Conservation (phyloP, 2,113 vertebrate species). For the Phrynocephalus versicolor region DNA sequence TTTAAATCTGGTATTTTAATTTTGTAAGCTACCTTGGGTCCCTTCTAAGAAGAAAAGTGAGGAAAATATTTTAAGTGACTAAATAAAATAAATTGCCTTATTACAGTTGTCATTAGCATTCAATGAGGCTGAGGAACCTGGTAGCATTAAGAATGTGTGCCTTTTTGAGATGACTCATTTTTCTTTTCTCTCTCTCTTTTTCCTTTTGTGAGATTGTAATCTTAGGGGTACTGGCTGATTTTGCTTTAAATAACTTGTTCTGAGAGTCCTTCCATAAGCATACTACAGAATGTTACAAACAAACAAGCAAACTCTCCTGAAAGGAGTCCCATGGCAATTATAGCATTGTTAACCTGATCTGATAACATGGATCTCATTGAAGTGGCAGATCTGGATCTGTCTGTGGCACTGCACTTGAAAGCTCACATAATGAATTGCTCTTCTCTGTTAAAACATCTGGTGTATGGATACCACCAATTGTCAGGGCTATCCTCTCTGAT, state of each 20-base stretch:
- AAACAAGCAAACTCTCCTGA: no score
- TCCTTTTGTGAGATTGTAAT: background rate
- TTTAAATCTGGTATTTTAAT: no score
- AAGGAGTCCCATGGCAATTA: background rate
- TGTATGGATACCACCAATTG: background rate
- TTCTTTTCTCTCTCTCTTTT: background rate
- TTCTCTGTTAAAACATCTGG: background rate
- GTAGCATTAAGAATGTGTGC: background rate
- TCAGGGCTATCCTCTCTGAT: background rate
- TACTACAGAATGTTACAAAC: background rate
- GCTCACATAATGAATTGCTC: background rate
- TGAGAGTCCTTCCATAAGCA: background rate
- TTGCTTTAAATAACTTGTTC: background rate
- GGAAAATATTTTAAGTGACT: no score
- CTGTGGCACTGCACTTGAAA: background rate
- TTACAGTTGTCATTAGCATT: no score
- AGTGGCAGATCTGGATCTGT: background rate
- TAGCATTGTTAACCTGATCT: background rate
- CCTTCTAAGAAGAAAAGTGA: no score
- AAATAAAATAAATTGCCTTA: no score
- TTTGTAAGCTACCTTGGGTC: no score
- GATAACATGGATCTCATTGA: background rate
- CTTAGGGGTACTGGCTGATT: background rate
- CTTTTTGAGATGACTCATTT: background rate
- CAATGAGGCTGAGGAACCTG: no score